Percentiles rank a stretch among this genome's conserved stretches.
phyloP scores from a whole-genome alignment of 2,888 invertebrate genomes.

The Yponomeuta cagnagella region DNA sequence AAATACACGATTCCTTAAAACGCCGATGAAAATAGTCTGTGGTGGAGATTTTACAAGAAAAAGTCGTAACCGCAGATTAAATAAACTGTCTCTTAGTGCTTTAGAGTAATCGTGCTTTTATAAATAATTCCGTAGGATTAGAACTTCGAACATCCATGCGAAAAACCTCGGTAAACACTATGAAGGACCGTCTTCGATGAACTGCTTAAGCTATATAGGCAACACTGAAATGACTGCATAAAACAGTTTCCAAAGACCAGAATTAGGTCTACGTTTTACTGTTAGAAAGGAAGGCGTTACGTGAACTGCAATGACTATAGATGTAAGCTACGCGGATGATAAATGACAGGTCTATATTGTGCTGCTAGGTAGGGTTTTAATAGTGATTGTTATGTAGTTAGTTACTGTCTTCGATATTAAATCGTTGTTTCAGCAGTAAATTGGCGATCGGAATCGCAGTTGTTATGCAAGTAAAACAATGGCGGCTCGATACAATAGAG shows the following conservation, averaged over 20 bases:
- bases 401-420: background rate
- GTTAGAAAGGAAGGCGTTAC: background rate
- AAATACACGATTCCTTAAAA: too few relatives aligned
- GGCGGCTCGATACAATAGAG: too few relatives aligned
- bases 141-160: too few relatives aligned
- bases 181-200: background rate
- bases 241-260: background rate
- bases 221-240: slow-evolving; percentile 6
- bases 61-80: too few relatives aligned
- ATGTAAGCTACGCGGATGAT: background rate
- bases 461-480: background rate
- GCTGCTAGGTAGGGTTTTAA: background rate
- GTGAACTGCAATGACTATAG: background rate
- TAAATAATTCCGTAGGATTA: too few relatives aligned
- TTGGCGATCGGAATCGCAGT: background rate
- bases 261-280: background rate
- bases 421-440: background rate
- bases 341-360: background rate
- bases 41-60: too few relatives aligned
- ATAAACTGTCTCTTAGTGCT: too few relatives aligned
- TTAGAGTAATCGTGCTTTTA: too few relatives aligned
- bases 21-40: too few relatives aligned
- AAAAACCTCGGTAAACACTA: background rate
- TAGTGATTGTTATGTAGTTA: background rate
- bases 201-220: background rate